Evolutionary conservation across 2,797 vertebrate species (phyloP).

Genomic region (Thaleichthys pacificus): DNA sequence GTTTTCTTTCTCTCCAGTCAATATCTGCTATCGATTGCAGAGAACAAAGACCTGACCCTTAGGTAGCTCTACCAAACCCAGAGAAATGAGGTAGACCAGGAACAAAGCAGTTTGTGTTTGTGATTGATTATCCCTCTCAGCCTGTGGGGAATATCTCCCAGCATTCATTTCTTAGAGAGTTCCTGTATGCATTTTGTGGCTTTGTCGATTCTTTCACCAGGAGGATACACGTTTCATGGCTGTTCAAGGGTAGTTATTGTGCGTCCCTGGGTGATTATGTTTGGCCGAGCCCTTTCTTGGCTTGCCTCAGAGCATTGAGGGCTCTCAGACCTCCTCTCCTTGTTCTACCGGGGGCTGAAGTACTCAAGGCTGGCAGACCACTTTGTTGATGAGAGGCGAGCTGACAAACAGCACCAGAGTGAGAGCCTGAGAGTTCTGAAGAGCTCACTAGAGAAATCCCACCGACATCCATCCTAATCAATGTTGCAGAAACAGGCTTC

Average conservation of each 20-base stretch:
- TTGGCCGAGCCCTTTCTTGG: slow-evolving; percentile 48
- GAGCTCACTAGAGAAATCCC: slow-evolving; percentile 21
- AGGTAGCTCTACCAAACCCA: slow-evolving; percentile 26
- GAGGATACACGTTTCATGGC: slow-evolving; percentile 34
- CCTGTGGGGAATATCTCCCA: slow-evolving; percentile 16
- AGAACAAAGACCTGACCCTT: slow-evolving; percentile 26
- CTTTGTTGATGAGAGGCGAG: slow-evolving; percentile 34
- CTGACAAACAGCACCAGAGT: slow-evolving; percentile 29
- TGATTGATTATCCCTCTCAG: slow-evolving; percentile 38
- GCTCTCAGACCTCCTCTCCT: slow-evolving; percentile 39
- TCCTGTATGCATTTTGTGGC: slow-evolving; percentile 19
- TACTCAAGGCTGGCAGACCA: slow-evolving; percentile 9
- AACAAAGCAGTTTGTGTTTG: slow-evolving; percentile 12
- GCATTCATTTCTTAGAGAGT: slow-evolving; percentile 14
- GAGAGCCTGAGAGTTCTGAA: not conserved
- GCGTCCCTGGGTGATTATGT: slow-evolving; percentile 36
- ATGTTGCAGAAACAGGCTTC: not conserved
- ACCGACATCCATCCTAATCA: not conserved
- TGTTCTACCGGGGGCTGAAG: slow-evolving; percentile 11
- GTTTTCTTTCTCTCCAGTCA: not conserved
- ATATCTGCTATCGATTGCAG: slow-evolving; percentile 38
- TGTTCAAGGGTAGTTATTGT: slow-evolving; percentile 21
- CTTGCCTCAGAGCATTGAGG: slow-evolving; percentile 34
- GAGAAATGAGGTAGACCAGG: slow-evolving; percentile 22
- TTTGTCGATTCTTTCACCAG: slow-evolving; percentile 33